Evolutionary conservation across 2,888 invertebrate genomes (phyloP).

Genomic region (Melikaiella ostensackeni): DNA sequence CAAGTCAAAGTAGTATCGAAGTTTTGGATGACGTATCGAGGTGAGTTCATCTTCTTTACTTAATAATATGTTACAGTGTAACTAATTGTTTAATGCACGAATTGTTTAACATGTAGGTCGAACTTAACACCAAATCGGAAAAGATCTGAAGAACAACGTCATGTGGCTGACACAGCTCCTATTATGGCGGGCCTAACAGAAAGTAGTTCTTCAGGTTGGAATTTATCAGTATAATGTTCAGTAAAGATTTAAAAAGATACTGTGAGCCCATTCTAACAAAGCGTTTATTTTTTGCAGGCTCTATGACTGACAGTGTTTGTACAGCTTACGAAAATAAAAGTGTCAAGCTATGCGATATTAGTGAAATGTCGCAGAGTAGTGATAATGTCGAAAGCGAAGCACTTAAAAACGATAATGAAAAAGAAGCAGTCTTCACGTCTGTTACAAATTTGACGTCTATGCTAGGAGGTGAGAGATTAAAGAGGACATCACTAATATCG

Average conservation of each 20-base stretch:
- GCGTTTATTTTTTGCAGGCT: constrained; percentile 70
- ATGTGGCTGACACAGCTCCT: constrained; percentile 74
- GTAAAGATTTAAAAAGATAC: constrained; percentile 16
- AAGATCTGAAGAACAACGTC: constrained; percentile 78
- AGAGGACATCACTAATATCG: constrained; percentile 38
- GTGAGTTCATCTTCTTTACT: constrained; percentile 59
- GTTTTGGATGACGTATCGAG: constrained; percentile 79
- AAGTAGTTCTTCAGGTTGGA: constrained; percentile 81
- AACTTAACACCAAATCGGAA: constrained; percentile 75
- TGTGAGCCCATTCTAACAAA: constrained; percentile 13
- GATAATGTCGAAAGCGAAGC: constrained; percentile 58
- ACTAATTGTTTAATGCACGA: constrained; percentile 39
- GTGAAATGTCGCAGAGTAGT: constrained; percentile 56
- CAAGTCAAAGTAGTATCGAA: constrained; percentile 85
- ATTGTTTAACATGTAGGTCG: constrained; percentile 58
- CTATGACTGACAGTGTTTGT: constrained; percentile 81
- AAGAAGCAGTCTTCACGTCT: constrained; percentile 57
- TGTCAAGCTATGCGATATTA: constrained; percentile 58
- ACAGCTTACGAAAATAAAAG: constrained; percentile 79
- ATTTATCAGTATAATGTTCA: constrained; percentile 38
- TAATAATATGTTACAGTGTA: not conserved
- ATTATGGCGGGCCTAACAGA: constrained; percentile 79
- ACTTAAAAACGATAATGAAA: constrained; percentile 49
- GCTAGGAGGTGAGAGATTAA: constrained; percentile 77
- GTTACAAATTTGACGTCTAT: constrained; percentile 73